Conservation (phyloP, 2,113 vertebrate species). For the Myocastor coypus region DNA sequence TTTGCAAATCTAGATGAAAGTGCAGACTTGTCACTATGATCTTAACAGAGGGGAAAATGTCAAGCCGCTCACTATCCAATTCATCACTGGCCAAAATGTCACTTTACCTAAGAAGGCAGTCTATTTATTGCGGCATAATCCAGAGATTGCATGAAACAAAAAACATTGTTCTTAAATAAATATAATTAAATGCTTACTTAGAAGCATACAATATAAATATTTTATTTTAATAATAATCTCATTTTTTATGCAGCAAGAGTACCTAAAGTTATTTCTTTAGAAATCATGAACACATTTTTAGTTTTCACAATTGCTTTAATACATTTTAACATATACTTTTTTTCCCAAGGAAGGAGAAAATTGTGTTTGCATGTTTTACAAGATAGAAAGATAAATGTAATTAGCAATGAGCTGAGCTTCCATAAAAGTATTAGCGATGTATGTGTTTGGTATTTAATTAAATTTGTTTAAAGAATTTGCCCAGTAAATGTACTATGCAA, state of each 20-base stretch:
- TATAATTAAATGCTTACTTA: slow-evolving; percentile 59
- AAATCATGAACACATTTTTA: not conserved
- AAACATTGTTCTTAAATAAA: not conserved
- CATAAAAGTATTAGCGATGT: not conserved
- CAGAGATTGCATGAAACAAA: not conserved
- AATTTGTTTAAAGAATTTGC: not conserved
- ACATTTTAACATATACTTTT: slow-evolving; percentile 6
- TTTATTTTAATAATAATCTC: slow-evolving; percentile 41
- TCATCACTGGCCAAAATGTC: slow-evolving; percentile 59
- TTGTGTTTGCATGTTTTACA: not conserved
- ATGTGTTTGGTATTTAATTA: not conserved
- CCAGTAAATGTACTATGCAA: not conserved
- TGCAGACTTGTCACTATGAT: slow-evolving; percentile 74
- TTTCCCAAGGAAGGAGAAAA: not conserved
- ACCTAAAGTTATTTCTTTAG: slow-evolving; percentile 22
- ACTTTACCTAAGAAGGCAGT: slow-evolving; percentile 30
- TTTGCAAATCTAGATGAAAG: slow-evolving; percentile 64
- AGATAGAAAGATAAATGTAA: not conserved
- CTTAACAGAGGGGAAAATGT: slow-evolving; percentile 66
- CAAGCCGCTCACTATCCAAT: slow-evolving; percentile 1
- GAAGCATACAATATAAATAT: slow-evolving; percentile 57
- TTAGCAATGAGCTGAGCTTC: not conserved
- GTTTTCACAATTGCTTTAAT: not conserved
- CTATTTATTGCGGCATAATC: slow-evolving; percentile 41
- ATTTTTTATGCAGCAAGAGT: slow-evolving; percentile 3